These are phyloP conservation scores for Pycnomerus fuliginosus DNA, from an alignment of 2,888 invertebrate genomes.

Conservation along the genomic window DNA sequence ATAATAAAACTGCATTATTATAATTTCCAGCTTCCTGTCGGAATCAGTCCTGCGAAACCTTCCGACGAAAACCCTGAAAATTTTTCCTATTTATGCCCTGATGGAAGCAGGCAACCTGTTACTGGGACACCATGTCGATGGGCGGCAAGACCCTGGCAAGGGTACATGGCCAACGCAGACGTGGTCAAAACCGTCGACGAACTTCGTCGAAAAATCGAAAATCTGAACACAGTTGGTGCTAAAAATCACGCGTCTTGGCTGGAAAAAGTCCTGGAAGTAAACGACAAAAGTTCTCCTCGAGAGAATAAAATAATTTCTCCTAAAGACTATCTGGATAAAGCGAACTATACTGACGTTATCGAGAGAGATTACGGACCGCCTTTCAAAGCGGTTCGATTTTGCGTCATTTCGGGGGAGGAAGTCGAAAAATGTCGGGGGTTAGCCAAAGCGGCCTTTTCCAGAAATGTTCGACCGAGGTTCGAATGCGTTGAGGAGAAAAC, in stretches of 20 bases:
- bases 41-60: constrained; percentile 58
- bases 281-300: constrained; percentile 59
- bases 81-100: constrained; percentile 76
- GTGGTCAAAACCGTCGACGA: constrained; percentile 57
- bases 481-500: constrained; percentile 70
- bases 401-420: constrained; percentile 67
- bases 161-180: constrained; percentile 68
- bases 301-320: constrained; percentile 46
- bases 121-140: constrained; percentile 70
- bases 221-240: constrained; percentile 53
- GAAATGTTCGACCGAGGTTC: constrained; percentile 77
- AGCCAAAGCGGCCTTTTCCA: constrained; percentile 70
- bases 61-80: constrained; percentile 65
- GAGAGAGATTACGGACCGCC: constrained; percentile 73
- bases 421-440: constrained; percentile 73
- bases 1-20: no score
- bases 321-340: constrained; percentile 46
- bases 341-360: constrained; percentile 62
- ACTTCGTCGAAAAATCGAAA: constrained; percentile 58
- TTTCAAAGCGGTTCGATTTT: constrained; percentile 65
- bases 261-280: constrained; percentile 58
- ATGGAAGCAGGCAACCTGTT: constrained; percentile 70
- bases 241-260: constrained; percentile 52
- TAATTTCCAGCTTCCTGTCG: constrained; percentile 60
- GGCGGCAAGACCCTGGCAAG: constrained; percentile 87